These are phyloP conservation scores for Melikaiella ostensackeni DNA, from an alignment of 2,888 invertebrate genomes.

Conservation along the genomic window DNA sequence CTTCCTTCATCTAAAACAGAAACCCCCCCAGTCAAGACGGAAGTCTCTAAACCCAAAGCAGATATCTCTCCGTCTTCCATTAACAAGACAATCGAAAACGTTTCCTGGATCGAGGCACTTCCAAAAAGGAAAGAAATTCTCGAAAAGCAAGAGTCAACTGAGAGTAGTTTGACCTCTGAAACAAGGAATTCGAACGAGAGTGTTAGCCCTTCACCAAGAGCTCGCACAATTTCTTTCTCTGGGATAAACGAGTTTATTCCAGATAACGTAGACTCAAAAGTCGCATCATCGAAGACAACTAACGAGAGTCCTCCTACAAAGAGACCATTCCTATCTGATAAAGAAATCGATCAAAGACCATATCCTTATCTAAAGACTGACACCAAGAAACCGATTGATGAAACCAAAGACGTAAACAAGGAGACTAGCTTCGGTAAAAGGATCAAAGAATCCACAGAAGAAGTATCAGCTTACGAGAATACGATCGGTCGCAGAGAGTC, in stretches of 20 bases:
- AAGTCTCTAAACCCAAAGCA: background rate
- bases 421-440: slow-evolving; percentile 34
- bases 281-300: background rate
- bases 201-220: slow-evolving; percentile 56
- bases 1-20: slow-evolving; percentile 1
- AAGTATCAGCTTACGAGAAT: slow-evolving; percentile 64
- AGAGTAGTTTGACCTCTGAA: slow-evolving; percentile 2
- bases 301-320: slow-evolving; percentile 22
- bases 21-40: background rate
- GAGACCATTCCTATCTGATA: slow-evolving; percentile 26
- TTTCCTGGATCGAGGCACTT: slow-evolving; percentile 11
- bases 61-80: background rate
- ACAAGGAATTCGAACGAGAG: background rate
- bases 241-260: slow-evolving; percentile 57
- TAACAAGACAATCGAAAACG: background rate
- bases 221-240: slow-evolving; percentile 64
- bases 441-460: slow-evolving; percentile 53
- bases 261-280: slow-evolving; percentile 18
- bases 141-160: background rate
- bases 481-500: slow-evolving; percentile 61
- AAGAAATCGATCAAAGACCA: slow-evolving; percentile 57
- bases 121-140: slow-evolving; percentile 1
- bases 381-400: slow-evolving; percentile 16
- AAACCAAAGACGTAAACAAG: slow-evolving; percentile 43
- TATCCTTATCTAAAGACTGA: slow-evolving; percentile 63